Base-by-base conservation (phyloP, 2,888 invertebrate species). In the Melitaea athalia region DNA sequence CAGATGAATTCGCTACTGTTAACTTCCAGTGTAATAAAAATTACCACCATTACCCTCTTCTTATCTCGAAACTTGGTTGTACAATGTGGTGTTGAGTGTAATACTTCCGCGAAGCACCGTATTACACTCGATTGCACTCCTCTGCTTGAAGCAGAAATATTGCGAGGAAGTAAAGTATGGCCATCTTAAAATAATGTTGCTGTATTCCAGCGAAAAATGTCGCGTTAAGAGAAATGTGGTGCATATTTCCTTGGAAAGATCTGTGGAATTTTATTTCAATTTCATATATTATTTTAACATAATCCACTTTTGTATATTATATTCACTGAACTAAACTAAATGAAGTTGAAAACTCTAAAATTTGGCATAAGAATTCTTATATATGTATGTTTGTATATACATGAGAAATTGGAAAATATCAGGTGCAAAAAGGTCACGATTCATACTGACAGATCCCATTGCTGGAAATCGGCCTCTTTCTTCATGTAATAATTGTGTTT, bases 61-160 rank as follows among this genome's bases (percentile, higher is more conserved):
- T 14, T 55, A 12, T 55, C 31, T 53, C 3, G 6, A n/a, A 14
- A 55, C 14, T 55, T 31, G 53, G 53, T 55, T 55, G 33, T 33
- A 33, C 33, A 33, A 33, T 55, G 24, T 52, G 17, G 17, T 52
- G 53, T n/a, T 55, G 14, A 55, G 14, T 33, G 33, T 38, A 57
- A 57, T 42, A 38, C 57, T 14, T 15, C 42, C 42, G 42, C 10
- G 15, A 57, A 15, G 38, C 42, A 57, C 53, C 57, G 42, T 42
- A 57, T 55, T 55, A n/a, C 66, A 61, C 61, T 61, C 66, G 12
- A 61, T 55, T 66, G 66, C 66, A 66, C 61, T 66, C 60, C n/a
- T 61, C 42, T 43, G 53, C 7, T 17, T 63, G 42, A 42, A 42
- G 52, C 55, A 61, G 66, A 67, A 67, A 67, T 67, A 67, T 62